Base-by-base conservation (phyloP, 2,888 invertebrate species). In the Pocota personata region DNA sequence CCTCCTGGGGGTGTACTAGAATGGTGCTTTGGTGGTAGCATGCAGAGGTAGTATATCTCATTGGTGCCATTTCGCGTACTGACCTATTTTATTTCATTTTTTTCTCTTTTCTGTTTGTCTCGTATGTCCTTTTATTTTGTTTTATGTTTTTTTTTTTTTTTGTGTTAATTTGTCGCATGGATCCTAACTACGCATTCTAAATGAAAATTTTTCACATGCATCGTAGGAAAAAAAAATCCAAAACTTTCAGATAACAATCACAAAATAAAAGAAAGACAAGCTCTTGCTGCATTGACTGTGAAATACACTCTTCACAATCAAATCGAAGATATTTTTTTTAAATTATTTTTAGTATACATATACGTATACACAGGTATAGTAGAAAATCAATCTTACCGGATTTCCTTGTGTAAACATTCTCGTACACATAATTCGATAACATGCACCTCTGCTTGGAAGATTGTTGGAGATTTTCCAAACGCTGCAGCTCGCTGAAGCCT, bases 41-140 rank as follows among this genome's bases (percentile, higher is more conserved):
- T 52, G 62, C 55, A 55, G 37, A 82, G 46, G 73, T 48, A 71
- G 66, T 46, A 48, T 62, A 86, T 72, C 76, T 77, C 72, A 80
- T 50, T 72, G 86, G 72, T 77, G 77, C 80, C 80, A 86, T 86
- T 75, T 77, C 80, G 82, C 60, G 62, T 57, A 24, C 76, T 86
- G 82, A 82, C 86, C 86, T 77, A 72, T 86, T 86, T 86, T 67
- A 19, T 37, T 16, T 64, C n/a, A n/a, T 72, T 60, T 71, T 43
- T 57, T 69, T 64, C 14, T 35, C 12, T 48, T n/a, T 43, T 27
- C 37, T 37, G 19, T 66, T 52, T 78, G 77, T 72, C 57, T 52
- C 21, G 1, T 19, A 32, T 76, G 75, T 76, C 66, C 12, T 27
- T 67, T 24, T 14, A 4, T n/a, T n/a, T n/a, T n/a, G n/a, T n/a